Evolutionary conservation across 2,797 vertebrate species (phyloP).

Genomic region (Melanotaenia maccullochi): DNA sequence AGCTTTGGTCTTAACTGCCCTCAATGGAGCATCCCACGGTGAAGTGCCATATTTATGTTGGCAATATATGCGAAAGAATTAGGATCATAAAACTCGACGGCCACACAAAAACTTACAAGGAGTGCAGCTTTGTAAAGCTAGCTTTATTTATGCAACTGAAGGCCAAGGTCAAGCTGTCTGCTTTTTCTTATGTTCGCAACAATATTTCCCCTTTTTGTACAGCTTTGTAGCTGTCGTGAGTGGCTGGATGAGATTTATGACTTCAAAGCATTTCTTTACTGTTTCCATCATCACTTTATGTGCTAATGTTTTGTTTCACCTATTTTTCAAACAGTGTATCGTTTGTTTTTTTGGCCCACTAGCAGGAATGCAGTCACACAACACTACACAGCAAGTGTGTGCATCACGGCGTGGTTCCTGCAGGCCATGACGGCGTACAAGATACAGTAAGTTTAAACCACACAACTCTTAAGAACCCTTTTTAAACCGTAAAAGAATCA

Average conservation of each 20-base stretch:
- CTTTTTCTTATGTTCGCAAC: constrained; percentile 59
- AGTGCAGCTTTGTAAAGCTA: constrained; percentile 62
- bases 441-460: constrained; percentile 47
- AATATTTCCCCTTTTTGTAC: constrained; percentile 71
- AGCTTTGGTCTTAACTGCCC: constrained; percentile 87
- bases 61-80: constrained; percentile 98
- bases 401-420: constrained; percentile 55
- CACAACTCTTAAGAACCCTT: not conserved
- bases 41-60: constrained; percentile 96
- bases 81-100: constrained; percentile 95
- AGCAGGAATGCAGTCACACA: constrained; percentile 37
- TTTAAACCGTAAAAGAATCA: not conserved
- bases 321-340: constrained; percentile 35
- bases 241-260: constrained; percentile 62
- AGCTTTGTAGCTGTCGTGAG: constrained; percentile 58
- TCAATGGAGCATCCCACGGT: constrained; percentile 89
- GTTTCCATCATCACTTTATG: constrained; percentile 54
- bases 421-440: constrained; percentile 44
- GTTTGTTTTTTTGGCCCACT: constrained; percentile 55
- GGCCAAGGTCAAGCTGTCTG: constrained; percentile 60
- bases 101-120: constrained; percentile 92
- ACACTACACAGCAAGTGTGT: constrained; percentile 38
- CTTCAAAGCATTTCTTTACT: constrained; percentile 60
- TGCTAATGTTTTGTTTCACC: constrained; percentile 49
- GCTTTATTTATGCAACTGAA: constrained; percentile 77